Evolutionary conservation across 2,888 invertebrate genomes (phyloP).

Genomic region (Portevinia maculata): DNA sequence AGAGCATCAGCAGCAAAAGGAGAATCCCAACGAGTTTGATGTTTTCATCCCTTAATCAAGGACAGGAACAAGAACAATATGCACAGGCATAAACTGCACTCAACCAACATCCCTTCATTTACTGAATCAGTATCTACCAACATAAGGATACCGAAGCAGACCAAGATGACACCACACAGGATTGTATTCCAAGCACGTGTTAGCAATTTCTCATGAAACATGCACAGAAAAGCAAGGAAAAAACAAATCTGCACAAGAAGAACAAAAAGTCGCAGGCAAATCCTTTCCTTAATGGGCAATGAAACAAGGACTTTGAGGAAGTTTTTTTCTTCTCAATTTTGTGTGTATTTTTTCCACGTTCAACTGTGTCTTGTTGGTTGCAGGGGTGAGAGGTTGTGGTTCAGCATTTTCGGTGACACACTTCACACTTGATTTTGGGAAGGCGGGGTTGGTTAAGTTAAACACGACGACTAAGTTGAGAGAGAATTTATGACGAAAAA

Average conservation of each 20-base stretch:
- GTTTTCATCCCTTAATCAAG: slow-evolving; percentile 65
- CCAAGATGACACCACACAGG: slow-evolving; percentile 17
- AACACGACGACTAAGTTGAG: slow-evolving; percentile 57
- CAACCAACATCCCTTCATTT: slow-evolving; percentile 47
- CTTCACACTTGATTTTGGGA: slow-evolving; percentile 45
- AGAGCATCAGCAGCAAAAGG: slow-evolving; percentile 11
- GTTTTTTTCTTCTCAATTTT: slow-evolving; percentile 38
- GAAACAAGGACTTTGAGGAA: slow-evolving; percentile 72
- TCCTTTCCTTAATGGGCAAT: slow-evolving; percentile 74
- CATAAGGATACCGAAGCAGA: slow-evolving; percentile 16
- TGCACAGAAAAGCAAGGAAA: slow-evolving; percentile 46
- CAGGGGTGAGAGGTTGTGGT: slow-evolving; percentile 13
- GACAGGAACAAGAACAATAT: slow-evolving; percentile 45
- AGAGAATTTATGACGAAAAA: slow-evolving; percentile 62
- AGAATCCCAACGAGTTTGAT: slow-evolving; percentile 57
- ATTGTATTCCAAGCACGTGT: slow-evolving; percentile 80
- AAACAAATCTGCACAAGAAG: slow-evolving; percentile 43
- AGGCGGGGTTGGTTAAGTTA: background rate
- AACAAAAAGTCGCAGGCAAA: slow-evolving; percentile 69
- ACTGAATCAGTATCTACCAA: slow-evolving; percentile 52
- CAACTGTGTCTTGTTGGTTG: slow-evolving; percentile 35
- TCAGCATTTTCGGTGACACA: slow-evolving; percentile 63
- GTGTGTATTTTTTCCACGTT: no score
- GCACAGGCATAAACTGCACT: slow-evolving; percentile 54
- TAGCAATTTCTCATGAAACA: slow-evolving; percentile 83